Evolutionary conservation across 2,113 vertebrate genomes (phyloP), one percentile per base, ranked within the genome.

Genomic region (Passerina amoena): DNA sequence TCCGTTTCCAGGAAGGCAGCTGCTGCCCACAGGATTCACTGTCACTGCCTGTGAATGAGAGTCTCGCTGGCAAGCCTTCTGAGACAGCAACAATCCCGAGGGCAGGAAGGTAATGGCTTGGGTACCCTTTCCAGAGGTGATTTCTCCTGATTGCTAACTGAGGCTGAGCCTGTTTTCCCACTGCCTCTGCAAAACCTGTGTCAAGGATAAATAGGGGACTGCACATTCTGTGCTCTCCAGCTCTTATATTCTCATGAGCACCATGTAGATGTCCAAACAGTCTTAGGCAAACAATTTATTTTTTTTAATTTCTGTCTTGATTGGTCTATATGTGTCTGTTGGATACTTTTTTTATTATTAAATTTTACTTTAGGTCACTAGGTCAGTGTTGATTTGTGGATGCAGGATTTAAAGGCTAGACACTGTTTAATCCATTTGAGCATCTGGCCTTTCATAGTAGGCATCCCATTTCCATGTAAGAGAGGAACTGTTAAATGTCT

Each of bases 391-490:
- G 82, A 93, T 96, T 94, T 92, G 73, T 8, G 1, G 61, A 69
- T 92, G 45, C 15, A 30, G 82, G 89, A 92, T 93, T 97, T 94
- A 95, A 92, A 94, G 72, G 27, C 91, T 96, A 95, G 87, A 82
- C 76, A 47, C 40, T 83, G 42, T 77, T 86, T 96, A 97, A 94
- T 97, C 85, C 85, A 72, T 96, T 75, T 95, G 72, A 92, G 82
- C 95, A 96, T 95, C 90, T 96, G 95, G 93, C 44, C 53, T 86
- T 88, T 86, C 25, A 23, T 54, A 72, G 76, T 50, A 75, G 68
- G 45, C 33, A 59, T 77, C 50, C n/a, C 23, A 80, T 83, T 95
- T 86, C 60, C 45, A 21, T 75, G 21, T 88, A 83, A 70, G 27
- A 81, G 68, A 73, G 54, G 69, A 92, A 44, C 28, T 83, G 71